phyloP scores from a whole-genome alignment of 2,888 invertebrate genomes.

The Gandaritis pyraliata region DNA sequence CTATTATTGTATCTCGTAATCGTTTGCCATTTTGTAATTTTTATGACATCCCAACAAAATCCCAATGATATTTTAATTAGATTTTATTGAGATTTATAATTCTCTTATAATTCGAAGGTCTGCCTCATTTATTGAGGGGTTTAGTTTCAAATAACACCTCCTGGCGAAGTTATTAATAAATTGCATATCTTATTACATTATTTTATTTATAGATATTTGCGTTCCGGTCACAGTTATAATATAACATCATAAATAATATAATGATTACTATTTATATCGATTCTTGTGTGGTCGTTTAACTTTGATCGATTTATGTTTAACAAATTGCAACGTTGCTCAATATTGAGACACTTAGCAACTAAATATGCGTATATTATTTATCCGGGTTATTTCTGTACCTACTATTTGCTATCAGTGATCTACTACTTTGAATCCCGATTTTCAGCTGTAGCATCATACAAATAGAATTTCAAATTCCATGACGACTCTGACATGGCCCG shows the following conservation, averaged over 20 bases:
- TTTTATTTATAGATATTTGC: constrained; percentile 12
- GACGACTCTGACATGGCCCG: too few species aligned
- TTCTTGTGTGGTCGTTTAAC: constrained; percentile 26
- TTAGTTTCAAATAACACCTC: neutral
- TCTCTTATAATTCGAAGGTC: too few species aligned
- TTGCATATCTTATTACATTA: neutral
- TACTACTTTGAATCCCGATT: too few species aligned
- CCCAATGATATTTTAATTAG: too few species aligned
- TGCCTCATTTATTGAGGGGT: too few species aligned
- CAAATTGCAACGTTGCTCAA: constrained; percentile 22
- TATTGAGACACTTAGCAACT: constrained; percentile 21
- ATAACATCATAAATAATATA: constrained; percentile 20
- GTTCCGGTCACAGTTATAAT: constrained; percentile 20
- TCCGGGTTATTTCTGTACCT: neutral
- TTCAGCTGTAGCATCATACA: too few species aligned
- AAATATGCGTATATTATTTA: neutral
- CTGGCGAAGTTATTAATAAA: neutral
- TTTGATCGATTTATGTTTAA: constrained; percentile 18
- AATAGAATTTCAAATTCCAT: too few species aligned
- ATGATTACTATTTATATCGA: constrained; percentile 22
- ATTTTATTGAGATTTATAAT: too few species aligned
- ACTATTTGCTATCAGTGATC: neutral
- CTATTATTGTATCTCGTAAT: too few species aligned
- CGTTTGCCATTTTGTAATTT: too few species aligned
- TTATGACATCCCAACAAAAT: too few species aligned